These are phyloP conservation scores for Hyperoplus immaculatus DNA, from an alignment of 2,797 vertebrate species.

Conservation along the genomic window DNA sequence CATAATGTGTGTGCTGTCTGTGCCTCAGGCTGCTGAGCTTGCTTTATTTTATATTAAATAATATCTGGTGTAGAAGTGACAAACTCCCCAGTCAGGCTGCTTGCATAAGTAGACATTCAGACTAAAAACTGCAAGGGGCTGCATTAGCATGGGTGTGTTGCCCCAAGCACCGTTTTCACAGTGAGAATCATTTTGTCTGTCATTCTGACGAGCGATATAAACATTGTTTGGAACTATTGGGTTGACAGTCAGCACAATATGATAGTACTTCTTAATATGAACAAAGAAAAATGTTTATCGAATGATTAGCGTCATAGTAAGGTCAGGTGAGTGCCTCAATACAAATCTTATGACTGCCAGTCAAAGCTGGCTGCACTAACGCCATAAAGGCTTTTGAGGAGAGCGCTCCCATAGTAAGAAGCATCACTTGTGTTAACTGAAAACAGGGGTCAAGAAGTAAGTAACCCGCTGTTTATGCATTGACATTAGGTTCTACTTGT, in stretches of 20 bases:
- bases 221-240: neutral
- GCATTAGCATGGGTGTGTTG: neutral
- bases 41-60: neutral
- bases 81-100: neutral
- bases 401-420: neutral
- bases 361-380: neutral
- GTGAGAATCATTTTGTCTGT: neutral
- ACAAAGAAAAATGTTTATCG: neutral
- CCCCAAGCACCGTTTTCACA: neutral
- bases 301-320: neutral
- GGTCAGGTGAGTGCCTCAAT: neutral
- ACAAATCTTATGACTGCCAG: conserved; percentile 7
- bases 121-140: neutral
- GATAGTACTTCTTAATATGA: too few species aligned
- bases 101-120: neutral
- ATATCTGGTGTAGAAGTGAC: neutral
- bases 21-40: neutral
- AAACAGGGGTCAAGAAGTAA: neutral
- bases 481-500: neutral
- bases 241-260: neutral
- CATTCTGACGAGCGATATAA: neutral
- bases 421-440: neutral
- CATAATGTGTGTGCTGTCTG: neutral
- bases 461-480: neutral
- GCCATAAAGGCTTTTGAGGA: conserved; percentile 8